Conservation (phyloP, 2,113 vertebrate species). For the Ivindomyrus marchei region DNA sequence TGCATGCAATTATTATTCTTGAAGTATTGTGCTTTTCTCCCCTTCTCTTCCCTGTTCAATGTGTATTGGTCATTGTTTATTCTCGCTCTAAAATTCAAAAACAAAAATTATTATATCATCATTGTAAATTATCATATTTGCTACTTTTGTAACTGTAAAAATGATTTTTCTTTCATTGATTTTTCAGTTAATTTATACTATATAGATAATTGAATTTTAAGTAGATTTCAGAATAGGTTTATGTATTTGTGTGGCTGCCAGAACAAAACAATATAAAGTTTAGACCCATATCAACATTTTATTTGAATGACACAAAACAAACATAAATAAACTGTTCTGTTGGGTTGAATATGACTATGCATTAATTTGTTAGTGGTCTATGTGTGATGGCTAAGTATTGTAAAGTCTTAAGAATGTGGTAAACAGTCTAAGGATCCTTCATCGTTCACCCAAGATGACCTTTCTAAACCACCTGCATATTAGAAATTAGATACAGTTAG, state of each 20-base stretch:
- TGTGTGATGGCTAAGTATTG: background rate
- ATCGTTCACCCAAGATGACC: background rate
- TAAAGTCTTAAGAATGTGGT: background rate
- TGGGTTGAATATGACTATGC: background rate
- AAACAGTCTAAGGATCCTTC: background rate
- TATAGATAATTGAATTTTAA: background rate
- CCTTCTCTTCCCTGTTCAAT: background rate
- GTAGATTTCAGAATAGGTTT: background rate
- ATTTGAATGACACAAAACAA: background rate
- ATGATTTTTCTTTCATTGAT: background rate
- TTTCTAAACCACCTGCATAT: background rate
- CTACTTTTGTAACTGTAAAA: background rate
- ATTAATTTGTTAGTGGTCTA: background rate
- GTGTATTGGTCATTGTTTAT: background rate
- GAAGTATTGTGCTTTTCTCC: background rate
- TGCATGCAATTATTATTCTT: background rate
- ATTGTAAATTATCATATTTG: background rate
- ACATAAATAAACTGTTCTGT: background rate
- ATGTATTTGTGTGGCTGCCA: background rate
- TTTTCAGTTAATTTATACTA: background rate
- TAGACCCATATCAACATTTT: background rate
- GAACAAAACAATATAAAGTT: background rate
- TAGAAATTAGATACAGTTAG: background rate
- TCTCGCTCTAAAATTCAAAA: background rate
- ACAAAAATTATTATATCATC: background rate